phyloP scores from a whole-genome alignment of 2,797 vertebrate genomes.

The Lophura swinhoii region DNA sequence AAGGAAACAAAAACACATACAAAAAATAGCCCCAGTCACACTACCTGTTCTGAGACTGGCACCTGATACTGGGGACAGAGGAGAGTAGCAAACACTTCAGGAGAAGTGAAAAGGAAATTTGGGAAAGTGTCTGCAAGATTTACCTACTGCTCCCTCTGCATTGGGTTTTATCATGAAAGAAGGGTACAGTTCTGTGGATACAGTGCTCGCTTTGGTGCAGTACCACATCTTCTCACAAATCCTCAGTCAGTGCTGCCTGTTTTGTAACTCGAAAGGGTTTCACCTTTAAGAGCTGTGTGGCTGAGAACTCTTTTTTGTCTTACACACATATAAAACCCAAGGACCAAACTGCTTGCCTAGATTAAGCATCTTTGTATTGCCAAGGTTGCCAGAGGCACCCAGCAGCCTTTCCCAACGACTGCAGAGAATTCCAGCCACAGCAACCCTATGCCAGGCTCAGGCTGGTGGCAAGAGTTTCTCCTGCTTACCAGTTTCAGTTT shows the following conservation, averaged over 20 bases:
- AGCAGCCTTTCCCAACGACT: background rate
- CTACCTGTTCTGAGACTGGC: background rate
- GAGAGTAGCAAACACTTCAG: background rate
- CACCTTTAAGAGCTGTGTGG: background rate
- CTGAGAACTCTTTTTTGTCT: background rate
- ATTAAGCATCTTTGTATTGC: background rate
- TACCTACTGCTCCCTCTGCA: background rate
- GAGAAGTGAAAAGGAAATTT: background rate
- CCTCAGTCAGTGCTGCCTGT: accelerated
- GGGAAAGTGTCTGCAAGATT: background rate
- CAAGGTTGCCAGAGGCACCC: background rate
- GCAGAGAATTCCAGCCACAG: background rate
- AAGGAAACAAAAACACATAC: background rate
- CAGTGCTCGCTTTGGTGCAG: background rate
- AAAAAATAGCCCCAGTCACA: background rate
- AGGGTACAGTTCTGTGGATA: accelerated
- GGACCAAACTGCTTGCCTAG: background rate
- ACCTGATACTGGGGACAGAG: background rate
- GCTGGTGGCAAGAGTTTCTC: background rate
- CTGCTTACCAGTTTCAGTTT: background rate
- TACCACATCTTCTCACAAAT: background rate
- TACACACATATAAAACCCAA: background rate
- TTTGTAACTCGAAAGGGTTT: background rate
- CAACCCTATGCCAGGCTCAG: accelerated
- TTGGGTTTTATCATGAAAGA: background rate